Evolutionary conservation across 1,140 invertebrate genomes (phyloP), one percentile per base, ranked within the genome.

Genomic region (Condylostylus longicornis): DNA sequence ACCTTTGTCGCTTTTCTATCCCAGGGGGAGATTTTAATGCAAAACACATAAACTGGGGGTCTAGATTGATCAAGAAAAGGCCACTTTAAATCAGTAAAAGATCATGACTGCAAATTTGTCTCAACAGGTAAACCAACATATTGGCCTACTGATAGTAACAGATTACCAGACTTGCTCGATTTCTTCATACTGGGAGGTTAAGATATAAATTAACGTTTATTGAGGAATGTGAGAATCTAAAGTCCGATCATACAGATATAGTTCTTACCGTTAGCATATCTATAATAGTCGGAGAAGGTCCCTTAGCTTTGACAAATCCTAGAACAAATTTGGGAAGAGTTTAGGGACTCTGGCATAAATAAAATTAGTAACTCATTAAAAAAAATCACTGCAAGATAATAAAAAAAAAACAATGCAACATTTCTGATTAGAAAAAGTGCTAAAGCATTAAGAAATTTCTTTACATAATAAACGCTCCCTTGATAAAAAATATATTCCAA

Each of bases 101-200:
- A 5, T 14, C 15, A 35, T 7, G 25, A 22, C 5, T 19, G 21
- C 10, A 18, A 17, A 19, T 18, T 7, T 14, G 18, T 35, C 6
- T 35, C 34, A n/a, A 42, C 49, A 12, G 47, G 51, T 3, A 31
- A 50, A 40, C 45, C 48, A 9, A 57, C 48, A n/a, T n/a, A n/a
- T n/a, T 1, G 51, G 54, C 33, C n/a, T n/a, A n/a, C n/a, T n/a
- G n/a, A n/a, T n/a, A n/a, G n/a, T n/a, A n/a, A n/a, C n/a, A n/a
- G n/a, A n/a, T n/a, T n/a, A n/a, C n/a, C n/a, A n/a, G n/a, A n/a
- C n/a, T n/a, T n/a, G n/a, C n/a, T n/a, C n/a, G n/a, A n/a, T n/a
- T n/a, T n/a, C n/a, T n/a, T n/a, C n/a, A n/a, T n/a, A n/a, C n/a
- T n/a, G n/a, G n/a, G n/a, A n/a, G n/a, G n/a, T n/a, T n/a, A n/a